Evolutionary conservation across 2,797 vertebrate genomes (phyloP), one percentile per base, ranked within the genome.

Genomic region (Propithecus perrieri): DNA sequence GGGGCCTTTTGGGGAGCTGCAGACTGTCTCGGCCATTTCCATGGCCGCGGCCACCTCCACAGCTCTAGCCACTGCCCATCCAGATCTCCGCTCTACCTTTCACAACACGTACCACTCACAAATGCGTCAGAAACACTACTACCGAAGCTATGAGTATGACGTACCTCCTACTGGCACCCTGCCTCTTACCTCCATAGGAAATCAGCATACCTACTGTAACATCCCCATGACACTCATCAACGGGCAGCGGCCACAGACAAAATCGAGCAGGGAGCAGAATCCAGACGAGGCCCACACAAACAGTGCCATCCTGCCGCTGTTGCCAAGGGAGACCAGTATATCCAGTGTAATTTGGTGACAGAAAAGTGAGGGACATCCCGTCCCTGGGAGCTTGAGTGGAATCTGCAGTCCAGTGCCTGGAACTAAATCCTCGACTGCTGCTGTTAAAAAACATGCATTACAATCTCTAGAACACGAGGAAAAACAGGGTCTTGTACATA

Each of bases 401-500:
- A 98, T 98, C 98, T 98, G 98, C 99, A 99, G 98, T 98, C 98
- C 93, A 98, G 99, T 99, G 98, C 99, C 98, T 98, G 98, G 98
- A 98, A 99, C 98, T 98, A 98, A 98, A 98, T 99, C 99, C 98
- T 99, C 98, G 98, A 98, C 97, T 98, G 98, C 98, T 99, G 98
- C 98, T 99, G 99, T 98, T 98, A 98, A 87, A 97, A 98, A 98
- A 98, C 98, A 99, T 97, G 98, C 98, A 99, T 99, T 98, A 98
- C 98, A 98, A 99, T 99, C 98, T 98, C 97, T 98, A 98, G 98
- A 98, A 98, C 98, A 99, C 98, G 99, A 99, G 99, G 99, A 99
- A 99, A 99, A 99, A 99, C 99, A 99, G 99, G 99, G 99, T 99
- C 99, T 99, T 99, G 99, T 99, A 99, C 99, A 99, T 99, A 99